Conservation (phyloP, 1,140 invertebrate genomes). For the Leptinotarsa undecemlineata region DNA sequence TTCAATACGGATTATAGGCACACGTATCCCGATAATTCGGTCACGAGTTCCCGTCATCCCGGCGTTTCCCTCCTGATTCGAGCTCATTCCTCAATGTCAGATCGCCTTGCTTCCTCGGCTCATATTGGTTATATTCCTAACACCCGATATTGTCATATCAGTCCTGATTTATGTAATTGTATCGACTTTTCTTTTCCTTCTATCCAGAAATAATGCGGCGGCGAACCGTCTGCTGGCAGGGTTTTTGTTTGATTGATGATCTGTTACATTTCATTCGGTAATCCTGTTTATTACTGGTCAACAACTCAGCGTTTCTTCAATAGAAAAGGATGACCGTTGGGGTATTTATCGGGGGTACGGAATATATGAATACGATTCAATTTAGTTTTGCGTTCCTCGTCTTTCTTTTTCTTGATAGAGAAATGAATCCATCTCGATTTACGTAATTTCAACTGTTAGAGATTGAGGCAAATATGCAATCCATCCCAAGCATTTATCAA, state of each 20-base stretch:
- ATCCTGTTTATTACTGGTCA: constrained; percentile 32
- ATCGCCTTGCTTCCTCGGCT: constrained; percentile 32
- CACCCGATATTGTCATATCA: constrained; percentile 51
- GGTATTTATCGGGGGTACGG: neutral
- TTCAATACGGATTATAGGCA: constrained; percentile 30
- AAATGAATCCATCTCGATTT: too few relatives aligned
- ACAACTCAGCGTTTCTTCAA: constrained; percentile 25
- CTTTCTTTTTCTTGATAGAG: too few relatives aligned
- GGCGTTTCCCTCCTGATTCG: constrained; percentile 30
- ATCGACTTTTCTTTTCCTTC: constrained; percentile 42
- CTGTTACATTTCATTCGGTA: constrained; percentile 25
- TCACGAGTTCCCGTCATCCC: constrained; percentile 38
- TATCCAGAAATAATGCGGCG: constrained; percentile 12
- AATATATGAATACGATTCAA: neutral
- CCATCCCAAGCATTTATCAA: too few relatives aligned
- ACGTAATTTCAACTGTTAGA: too few relatives aligned
- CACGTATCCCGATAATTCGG: constrained; percentile 41
- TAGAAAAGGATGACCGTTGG: constrained; percentile 9
- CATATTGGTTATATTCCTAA: constrained; percentile 50
- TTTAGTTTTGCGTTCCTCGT: neutral
- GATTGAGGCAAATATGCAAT: too few relatives aligned
- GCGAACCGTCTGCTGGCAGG: constrained; percentile 13
- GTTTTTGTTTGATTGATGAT: constrained; percentile 37
- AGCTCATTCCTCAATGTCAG: constrained; percentile 47
- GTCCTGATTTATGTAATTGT: constrained; percentile 50